A percentile compares a stretch with the other conserved stretches of the same genome.
These are phyloP conservation scores for Shinisaurus crocodilurus DNA, from an alignment of 2,113 vertebrate genomes.

Conservation along the genomic window DNA sequence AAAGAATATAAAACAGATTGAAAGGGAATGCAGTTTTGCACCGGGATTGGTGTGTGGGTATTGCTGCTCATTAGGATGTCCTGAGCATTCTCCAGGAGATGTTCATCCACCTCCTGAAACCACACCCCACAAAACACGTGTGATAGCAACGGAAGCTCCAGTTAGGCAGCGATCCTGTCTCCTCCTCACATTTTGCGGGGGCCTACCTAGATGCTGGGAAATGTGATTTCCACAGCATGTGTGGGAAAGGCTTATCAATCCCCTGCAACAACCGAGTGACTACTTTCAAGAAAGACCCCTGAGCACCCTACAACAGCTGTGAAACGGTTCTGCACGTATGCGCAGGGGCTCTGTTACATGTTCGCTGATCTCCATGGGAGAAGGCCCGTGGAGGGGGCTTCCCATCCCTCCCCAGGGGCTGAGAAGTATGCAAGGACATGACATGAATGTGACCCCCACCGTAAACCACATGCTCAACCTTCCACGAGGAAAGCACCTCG, in stretches of 20 bases:
- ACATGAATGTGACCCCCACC: background rate
- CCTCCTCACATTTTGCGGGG: background rate
- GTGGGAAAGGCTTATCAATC: background rate
- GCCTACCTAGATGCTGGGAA: background rate
- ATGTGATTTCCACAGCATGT: too few species aligned
- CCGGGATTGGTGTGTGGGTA: background rate
- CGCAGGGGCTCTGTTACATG: background rate
- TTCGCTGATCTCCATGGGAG: too few species aligned
- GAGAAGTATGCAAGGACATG: background rate
- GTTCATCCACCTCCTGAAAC: too few species aligned
- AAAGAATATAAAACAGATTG: background rate
- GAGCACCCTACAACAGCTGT: too few species aligned
- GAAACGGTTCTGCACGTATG: background rate
- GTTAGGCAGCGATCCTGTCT: background rate
- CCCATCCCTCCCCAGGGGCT: too few species aligned
- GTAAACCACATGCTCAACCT: rapidly evolving
- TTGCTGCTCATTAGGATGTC: too few species aligned
- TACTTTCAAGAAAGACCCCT: too few species aligned
- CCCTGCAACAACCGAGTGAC: background rate
- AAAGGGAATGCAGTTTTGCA: background rate
- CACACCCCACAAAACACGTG: background rate
- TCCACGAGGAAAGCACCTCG: rapidly evolving
- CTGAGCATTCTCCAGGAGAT: too few species aligned
- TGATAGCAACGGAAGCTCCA: background rate
- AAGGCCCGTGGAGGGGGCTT: background rate